A percentile compares a stretch with the other conserved stretches of the same genome.
phyloP scores from a whole-genome alignment of 2,888 invertebrate species.

The Drosophila greeni region DNA sequence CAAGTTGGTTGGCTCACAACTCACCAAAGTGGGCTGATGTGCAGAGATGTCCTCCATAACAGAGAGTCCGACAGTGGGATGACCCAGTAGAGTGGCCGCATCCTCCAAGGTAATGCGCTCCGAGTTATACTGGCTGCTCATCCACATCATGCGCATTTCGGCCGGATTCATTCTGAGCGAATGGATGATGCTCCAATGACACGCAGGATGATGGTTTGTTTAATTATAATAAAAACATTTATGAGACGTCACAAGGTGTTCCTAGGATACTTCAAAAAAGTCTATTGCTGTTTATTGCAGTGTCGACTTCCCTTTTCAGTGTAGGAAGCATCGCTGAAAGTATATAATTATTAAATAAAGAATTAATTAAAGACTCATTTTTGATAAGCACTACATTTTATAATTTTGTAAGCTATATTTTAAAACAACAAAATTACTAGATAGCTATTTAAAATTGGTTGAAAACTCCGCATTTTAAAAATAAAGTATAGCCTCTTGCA shows the following conservation, averaged over 20 bases:
- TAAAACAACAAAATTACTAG: too few relatives aligned
- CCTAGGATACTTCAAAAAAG: not conserved
- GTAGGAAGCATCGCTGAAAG: constrained; percentile 12
- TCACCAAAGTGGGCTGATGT: constrained; percentile 80
- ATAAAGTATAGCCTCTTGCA: too few relatives aligned
- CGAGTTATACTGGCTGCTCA: constrained; percentile 81
- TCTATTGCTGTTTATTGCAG: constrained; percentile 5
- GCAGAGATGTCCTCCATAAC: constrained; percentile 80
- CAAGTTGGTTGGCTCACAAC: constrained; percentile 37
- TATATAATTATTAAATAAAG: too few relatives aligned
- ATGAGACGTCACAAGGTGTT: not conserved
- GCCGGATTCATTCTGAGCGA: constrained; percentile 77
- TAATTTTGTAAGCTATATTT: too few relatives aligned
- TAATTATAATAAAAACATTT: constrained; percentile 24
- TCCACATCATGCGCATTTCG: constrained; percentile 80
- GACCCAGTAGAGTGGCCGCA: constrained; percentile 78
- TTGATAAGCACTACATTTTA: too few relatives aligned
- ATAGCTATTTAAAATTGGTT: too few relatives aligned
- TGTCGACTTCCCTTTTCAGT: not conserved
- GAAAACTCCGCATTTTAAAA: too few relatives aligned
- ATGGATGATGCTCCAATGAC: constrained; percentile 34
- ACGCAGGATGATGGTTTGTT: not conserved
- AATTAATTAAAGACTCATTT: not conserved
- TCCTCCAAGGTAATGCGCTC: constrained; percentile 78
- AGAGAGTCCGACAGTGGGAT: constrained; percentile 80